A percentile compares a stretch with the other conserved stretches of the same genome.
Evolutionary conservation across 2,113 vertebrate genomes (phyloP).

Genomic region (Pseudopipra pipra): DNA sequence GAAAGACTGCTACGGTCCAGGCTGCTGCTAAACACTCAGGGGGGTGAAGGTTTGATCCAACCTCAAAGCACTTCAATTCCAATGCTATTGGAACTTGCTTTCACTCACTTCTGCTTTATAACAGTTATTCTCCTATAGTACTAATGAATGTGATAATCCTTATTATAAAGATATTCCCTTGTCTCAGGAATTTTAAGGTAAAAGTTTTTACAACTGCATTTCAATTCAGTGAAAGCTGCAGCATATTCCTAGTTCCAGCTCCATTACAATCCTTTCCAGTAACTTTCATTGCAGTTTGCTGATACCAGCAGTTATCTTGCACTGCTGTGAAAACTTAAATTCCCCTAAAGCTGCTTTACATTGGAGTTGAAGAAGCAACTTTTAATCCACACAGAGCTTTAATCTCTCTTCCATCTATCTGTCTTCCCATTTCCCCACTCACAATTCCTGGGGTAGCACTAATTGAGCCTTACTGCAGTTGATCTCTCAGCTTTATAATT

Average conservation of each 20-base stretch:
- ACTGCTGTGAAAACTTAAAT: not conserved
- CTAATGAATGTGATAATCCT: not conserved
- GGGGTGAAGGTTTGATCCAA: not conserved
- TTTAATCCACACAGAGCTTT: not conserved
- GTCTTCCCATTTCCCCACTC: not conserved
- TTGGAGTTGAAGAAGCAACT: not conserved
- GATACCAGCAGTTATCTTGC: not conserved
- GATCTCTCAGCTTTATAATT: slow-evolving; percentile 35
- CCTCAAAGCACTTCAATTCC: not conserved
- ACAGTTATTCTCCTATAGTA: not conserved
- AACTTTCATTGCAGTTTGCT: not conserved
- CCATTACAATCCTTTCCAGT: not conserved
- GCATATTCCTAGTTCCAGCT: not conserved
- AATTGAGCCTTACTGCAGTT: slow-evolving; percentile 9
- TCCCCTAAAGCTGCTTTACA: not conserved
- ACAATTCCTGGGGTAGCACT: not conserved
- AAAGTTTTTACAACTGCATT: not conserved
- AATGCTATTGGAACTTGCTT: not conserved
- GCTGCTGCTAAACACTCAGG: not conserved
- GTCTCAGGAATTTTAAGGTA: not conserved
- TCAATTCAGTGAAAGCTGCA: not conserved
- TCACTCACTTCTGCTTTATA: not conserved
- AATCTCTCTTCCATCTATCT: not conserved
- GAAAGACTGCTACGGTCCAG: not conserved
- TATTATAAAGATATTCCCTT: not conserved